A percentile compares a stretch with the other conserved stretches of the same genome.
phyloP scores from a whole-genome alignment of 2,113 vertebrate genomes.

The Petromus typicus region DNA sequence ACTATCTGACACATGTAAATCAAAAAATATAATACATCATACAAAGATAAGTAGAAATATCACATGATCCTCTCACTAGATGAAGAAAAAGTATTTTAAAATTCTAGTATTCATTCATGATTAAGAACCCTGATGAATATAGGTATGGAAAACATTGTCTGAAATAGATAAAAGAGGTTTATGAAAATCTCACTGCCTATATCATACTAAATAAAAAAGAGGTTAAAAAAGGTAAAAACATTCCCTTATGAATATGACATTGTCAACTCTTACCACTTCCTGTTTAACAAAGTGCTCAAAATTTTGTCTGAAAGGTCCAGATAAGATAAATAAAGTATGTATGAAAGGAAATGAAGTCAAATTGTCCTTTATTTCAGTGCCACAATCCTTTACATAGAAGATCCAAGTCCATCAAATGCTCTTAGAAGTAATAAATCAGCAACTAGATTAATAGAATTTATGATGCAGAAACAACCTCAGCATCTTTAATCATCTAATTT shows the following conservation, averaged over 20 bases:
- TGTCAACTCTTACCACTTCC: not conserved
- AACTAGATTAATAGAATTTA: not conserved
- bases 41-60: not conserved
- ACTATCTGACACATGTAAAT: not conserved
- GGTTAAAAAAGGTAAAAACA: not conserved
- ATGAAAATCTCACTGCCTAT: not conserved
- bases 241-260: not conserved
- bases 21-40: not conserved
- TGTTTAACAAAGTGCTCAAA: not conserved
- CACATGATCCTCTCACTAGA: not conserved
- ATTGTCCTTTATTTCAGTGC: not conserved
- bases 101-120: not conserved
- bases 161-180: not conserved
- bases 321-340: not conserved
- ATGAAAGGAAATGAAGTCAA: not conserved
- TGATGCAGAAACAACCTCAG: not conserved
- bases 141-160: not conserved
- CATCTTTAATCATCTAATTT: not conserved
- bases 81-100: not conserved
- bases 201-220: not conserved
- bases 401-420: not conserved
- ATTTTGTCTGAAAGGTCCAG: not conserved
- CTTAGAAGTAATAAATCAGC: not conserved
- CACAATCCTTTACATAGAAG: not conserved
- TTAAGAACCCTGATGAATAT: not conserved